Base-by-base conservation (phyloP, 2,888 invertebrate genomes). In the Melieria omissa region DNA sequence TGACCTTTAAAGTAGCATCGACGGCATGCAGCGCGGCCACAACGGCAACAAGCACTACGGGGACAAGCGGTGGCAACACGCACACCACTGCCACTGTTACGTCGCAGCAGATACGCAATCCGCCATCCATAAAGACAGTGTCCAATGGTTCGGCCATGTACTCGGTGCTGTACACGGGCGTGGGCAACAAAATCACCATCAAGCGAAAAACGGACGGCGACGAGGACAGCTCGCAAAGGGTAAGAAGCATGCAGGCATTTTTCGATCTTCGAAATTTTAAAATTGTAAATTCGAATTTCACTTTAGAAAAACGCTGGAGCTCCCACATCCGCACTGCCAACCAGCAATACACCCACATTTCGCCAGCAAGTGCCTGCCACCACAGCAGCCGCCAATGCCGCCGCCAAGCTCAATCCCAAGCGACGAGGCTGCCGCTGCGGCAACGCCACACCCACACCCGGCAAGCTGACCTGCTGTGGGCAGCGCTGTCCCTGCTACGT, bases 401-500 rank as follows among this genome's bases (percentile, higher is more conserved):
- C 52, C 52, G 52, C 52, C 42, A 80, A 80, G 62, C 74, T 76
- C 55, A 80, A 76, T 58, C 86, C 87, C 76, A 90, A 92, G 80
- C 89, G 92, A 78, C 91, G 91, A 87, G 95, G 95, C 12, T 97
- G 97, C 84, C 90, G 96, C 73, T 97, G 97, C 88, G 97, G 97
- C 4, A 95, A 95, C 87, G 95, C 96, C 0, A 95, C 96, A 0
- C 91, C 94, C 1, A 93, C 93, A 16, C 96, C 96, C 0, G 96
- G 96, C 5, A 96, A 95, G 85, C 87, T 96, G 58, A 97, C 97
- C 0, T 98, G 97, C 83, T 96, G 97, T 82, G 97, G 97, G 0
- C 96, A 96, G 84, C 89, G 97, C 75, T 98, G 97, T 88, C 96
- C 96, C 0, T 98, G 97, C 87, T 98, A 97, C 86, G 95, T 95